phyloP scores from a whole-genome alignment of 2,888 invertebrate species.

The Agonopterix heracliana region DNA sequence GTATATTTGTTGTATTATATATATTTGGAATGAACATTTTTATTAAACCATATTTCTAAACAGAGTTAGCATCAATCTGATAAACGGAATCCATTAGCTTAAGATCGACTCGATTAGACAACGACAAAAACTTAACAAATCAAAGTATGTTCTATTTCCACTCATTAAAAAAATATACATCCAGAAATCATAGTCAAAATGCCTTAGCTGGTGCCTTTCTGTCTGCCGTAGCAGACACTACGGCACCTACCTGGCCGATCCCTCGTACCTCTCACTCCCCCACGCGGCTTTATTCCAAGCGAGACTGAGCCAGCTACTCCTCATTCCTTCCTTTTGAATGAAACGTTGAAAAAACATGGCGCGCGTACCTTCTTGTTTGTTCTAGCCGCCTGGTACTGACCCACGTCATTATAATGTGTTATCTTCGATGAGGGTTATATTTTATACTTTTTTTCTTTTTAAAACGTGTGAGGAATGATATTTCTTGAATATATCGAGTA shows the following conservation, averaged over 20 bases:
- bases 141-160: too few relatives aligned
- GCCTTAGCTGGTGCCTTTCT: slow-evolving; percentile 56
- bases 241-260: slow-evolving; percentile 68
- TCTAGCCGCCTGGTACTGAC: slow-evolving; percentile 69
- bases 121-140: too few relatives aligned
- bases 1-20: too few relatives aligned
- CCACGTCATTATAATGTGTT: slow-evolving; percentile 73
- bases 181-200: slow-evolving; percentile 30
- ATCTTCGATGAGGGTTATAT: slow-evolving; percentile 70
- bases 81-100: too few relatives aligned
- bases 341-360: slow-evolving; percentile 45
- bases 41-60: too few relatives aligned
- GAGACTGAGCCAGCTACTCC: slow-evolving; percentile 21
- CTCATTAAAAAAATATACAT: slow-evolving; percentile 21
- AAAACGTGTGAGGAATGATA: slow-evolving; percentile 65
- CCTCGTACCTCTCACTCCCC: slow-evolving; percentile 36
- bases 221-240: slow-evolving; percentile 62
- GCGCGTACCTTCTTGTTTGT: slow-evolving; percentile 60
- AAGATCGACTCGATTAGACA: too few relatives aligned
- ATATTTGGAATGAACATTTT: too few relatives aligned
- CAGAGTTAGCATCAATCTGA: too few relatives aligned
- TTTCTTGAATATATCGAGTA: slow-evolving; percentile 64
- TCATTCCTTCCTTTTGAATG: slow-evolving; percentile 36
- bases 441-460: slow-evolving; percentile 57
- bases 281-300: slow-evolving; percentile 8